Conservation (phyloP, 2,797 vertebrate species). For the Muscicapa comitata region DNA sequence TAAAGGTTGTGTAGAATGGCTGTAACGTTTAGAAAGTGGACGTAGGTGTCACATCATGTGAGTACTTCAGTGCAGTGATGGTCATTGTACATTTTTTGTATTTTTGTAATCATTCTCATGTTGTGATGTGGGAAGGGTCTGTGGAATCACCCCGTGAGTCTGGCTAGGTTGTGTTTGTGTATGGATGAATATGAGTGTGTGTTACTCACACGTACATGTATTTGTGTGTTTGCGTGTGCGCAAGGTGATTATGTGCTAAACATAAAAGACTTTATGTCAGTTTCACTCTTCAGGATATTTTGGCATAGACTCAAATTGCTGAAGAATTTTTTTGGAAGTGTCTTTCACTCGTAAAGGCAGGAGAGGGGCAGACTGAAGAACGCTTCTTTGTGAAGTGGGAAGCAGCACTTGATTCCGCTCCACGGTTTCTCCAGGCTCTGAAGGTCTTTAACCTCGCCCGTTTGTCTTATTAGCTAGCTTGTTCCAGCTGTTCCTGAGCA, state of each 20-base stretch:
- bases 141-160: not conserved
- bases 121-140: not conserved
- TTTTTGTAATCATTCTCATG: constrained; percentile 40
- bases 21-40: not conserved
- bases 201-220: not conserved
- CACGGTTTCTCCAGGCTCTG: not conserved
- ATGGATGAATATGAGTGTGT: not conserved
- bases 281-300: constrained; percentile 3
- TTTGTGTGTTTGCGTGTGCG: fast-evolving
- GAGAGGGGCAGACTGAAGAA: not conserved
- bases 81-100: not conserved
- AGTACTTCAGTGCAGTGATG: not conserved
- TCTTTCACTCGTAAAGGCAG: not conserved
- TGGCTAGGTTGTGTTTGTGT: not conserved
- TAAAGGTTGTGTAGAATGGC: not conserved
- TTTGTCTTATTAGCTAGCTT: not conserved
- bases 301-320: not conserved
- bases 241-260: not conserved
- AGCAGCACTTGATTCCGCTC: constrained; percentile 4
- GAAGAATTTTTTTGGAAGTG: not conserved
- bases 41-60: not conserved
- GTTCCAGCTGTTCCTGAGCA: not conserved
- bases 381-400: constrained; percentile 21
- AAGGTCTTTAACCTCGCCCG: not conserved
- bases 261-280: not conserved